These are phyloP conservation scores for Escarpia spicata DNA, from an alignment of 2,888 invertebrate genomes.

Conservation along the genomic window DNA sequence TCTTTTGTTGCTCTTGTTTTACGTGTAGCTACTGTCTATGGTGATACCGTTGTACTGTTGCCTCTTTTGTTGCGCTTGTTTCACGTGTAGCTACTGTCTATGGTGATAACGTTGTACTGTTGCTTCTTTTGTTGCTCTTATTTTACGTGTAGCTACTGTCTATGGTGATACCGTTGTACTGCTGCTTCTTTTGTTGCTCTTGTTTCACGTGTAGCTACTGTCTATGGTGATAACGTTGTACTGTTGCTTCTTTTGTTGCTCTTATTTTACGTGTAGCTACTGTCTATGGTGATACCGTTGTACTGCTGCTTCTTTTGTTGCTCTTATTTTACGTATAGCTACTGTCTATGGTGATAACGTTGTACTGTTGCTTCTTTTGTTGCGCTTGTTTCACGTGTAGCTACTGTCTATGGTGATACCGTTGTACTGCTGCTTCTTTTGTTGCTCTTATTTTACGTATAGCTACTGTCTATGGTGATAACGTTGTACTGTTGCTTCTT, in stretches of 20 bases:
- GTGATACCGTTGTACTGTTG: neutral
- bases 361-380: neutral
- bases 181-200: neutral
- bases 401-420: neutral
- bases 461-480: neutral
- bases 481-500: neutral
- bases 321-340: neutral
- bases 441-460: neutral
- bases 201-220: neutral
- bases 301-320: neutral
- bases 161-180: neutral
- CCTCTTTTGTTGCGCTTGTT: neutral
- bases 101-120: neutral
- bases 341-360: neutral
- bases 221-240: neutral
- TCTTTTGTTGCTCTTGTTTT: no score
- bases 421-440: neutral
- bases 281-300: neutral
- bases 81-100: neutral
- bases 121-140: neutral
- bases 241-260: neutral
- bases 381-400: neutral
- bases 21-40: neutral
- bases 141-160: neutral
- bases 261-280: neutral